Evolutionary conservation across 2,113 vertebrate genomes (phyloP).

Genomic region (Labeo catla): DNA sequence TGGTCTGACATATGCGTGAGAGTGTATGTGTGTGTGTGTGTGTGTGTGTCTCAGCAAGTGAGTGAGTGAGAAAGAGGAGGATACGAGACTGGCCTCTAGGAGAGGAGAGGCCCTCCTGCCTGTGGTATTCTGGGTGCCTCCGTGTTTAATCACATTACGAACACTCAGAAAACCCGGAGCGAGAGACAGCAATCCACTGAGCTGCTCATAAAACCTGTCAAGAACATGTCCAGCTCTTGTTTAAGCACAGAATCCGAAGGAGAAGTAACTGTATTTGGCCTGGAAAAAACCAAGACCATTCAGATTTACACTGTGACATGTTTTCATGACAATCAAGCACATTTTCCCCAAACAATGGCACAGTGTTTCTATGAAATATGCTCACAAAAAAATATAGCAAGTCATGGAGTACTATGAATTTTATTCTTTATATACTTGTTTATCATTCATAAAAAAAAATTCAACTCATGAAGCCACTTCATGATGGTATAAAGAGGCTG

Average conservation of each 20-base stretch:
- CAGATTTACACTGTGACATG: not conserved
- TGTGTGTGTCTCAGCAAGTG: not conserved
- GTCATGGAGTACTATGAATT: no score
- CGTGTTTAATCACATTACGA: slow-evolving; percentile 76
- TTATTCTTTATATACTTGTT: no score
- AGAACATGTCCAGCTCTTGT: not conserved
- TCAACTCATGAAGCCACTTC: not conserved
- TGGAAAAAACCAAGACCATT: not conserved
- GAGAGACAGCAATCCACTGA: not conserved
- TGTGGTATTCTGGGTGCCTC: slow-evolving; percentile 72
- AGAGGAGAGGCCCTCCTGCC: slow-evolving; percentile 61
- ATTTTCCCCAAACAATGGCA: not conserved
- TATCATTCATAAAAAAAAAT: not conserved
- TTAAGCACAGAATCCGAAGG: not conserved
- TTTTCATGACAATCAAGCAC: not conserved
- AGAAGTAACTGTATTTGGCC: not conserved
- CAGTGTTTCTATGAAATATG: not conserved
- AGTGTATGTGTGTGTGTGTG: slow-evolving; percentile 30
- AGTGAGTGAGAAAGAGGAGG: not conserved
- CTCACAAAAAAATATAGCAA: not conserved
- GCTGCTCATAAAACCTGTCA: not conserved
- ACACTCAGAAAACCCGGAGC: slow-evolving; percentile 53
- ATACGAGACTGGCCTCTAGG: slow-evolving; percentile 63
- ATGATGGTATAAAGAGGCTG: not conserved
- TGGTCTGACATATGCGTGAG: slow-evolving; percentile 64